Conservation (phyloP, 2,113 vertebrate species). For the Pteronura brasiliensis region DNA sequence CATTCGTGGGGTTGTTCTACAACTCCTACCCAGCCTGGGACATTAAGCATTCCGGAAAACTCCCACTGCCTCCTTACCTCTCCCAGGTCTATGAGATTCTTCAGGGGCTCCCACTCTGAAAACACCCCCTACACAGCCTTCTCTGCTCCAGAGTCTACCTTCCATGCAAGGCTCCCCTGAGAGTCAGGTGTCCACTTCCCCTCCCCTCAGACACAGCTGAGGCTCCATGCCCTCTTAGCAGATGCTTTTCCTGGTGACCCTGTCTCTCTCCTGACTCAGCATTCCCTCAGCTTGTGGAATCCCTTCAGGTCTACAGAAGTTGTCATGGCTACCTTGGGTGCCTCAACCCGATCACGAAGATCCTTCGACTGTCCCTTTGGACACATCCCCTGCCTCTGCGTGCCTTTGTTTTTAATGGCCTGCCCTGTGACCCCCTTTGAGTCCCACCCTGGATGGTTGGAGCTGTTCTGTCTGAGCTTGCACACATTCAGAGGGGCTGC, state of each 20-base stretch:
- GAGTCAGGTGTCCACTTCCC: no score
- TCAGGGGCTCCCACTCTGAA: background rate
- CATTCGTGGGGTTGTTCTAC: background rate
- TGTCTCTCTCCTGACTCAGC: background rate
- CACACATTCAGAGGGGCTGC: accelerated
- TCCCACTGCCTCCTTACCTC: background rate
- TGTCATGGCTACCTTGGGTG: accelerated
- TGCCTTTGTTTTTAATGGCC: background rate
- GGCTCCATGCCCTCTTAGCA: background rate
- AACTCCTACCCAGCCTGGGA: background rate
- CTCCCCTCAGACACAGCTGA: background rate
- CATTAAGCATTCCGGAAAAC: background rate
- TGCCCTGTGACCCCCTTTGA: background rate
- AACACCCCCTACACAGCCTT: accelerated
- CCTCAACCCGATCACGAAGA: accelerated
- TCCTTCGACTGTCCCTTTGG: background rate
- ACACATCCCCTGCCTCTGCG: background rate
- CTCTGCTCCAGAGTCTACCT: background rate
- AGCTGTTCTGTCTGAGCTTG: background rate
- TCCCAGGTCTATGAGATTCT: background rate
- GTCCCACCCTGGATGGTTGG: accelerated
- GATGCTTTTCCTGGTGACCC: background rate
- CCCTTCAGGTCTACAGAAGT: background rate
- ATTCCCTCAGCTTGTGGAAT: background rate
- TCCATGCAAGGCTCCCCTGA: background rate